These are phyloP conservation scores for Stercorarius parasiticus DNA, from an alignment of 2,113 vertebrate genomes.

Conservation along the genomic window DNA sequence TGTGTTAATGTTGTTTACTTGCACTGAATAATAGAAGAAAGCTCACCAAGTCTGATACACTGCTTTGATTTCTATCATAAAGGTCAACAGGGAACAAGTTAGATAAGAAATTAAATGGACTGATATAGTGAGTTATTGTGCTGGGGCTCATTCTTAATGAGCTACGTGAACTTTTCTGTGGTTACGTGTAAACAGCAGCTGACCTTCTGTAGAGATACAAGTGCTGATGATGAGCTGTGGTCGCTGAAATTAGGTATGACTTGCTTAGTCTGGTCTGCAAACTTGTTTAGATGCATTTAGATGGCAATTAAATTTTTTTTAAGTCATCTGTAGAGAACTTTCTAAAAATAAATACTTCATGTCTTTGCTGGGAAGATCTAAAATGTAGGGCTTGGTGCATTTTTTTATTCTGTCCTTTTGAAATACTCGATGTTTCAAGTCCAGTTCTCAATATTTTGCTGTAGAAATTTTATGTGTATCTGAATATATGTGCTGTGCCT, in stretches of 20 bases:
- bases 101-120: constrained; percentile 8
- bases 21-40: neutral
- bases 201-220: constrained; percentile 13
- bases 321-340: neutral
- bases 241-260: neutral
- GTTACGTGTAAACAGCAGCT: neutral
- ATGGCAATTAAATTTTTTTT: neutral
- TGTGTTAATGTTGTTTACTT: neutral
- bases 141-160: neutral
- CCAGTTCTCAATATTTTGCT: neutral
- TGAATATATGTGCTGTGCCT: neutral
- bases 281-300: constrained; percentile 1
- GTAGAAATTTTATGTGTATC: neutral
- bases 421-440: constrained; percentile 13
- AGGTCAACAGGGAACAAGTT: neutral
- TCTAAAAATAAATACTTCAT: neutral
- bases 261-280: neutral
- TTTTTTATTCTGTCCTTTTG: neutral
- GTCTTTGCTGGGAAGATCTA: neutral
- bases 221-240: neutral
- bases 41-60: neutral
- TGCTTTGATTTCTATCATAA: constrained; percentile 18
- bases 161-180: constrained; percentile 15
- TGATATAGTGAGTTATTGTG: neutral
- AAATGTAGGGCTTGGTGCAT: neutral